Evolutionary conservation across 2,888 invertebrate genomes (phyloP), one percentile per base, ranked within the genome.

Genomic region (Dynastes hyllus): DNA sequence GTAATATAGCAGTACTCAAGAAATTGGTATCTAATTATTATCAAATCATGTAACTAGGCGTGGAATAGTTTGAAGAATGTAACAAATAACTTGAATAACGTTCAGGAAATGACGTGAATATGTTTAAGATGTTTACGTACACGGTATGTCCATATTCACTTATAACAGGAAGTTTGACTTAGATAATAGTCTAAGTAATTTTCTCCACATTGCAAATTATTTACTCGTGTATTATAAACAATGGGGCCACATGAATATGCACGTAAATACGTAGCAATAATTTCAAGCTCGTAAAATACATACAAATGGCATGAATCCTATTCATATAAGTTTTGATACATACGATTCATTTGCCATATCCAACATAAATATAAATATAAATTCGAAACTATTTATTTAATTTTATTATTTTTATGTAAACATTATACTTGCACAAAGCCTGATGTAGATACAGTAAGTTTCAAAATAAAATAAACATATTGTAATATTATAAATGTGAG

Each of bases 181-280:
- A 61, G 73, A 75, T 75, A 75, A 75, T 50, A 75, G 50, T 32
- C 63, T 45, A 27, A 75, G 61, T 75, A 75, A 75, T 61, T 61
- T 63, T 50, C 45, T 61, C 61, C 13, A 40, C 73, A 61, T 50
- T 75, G 73, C 73, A 61, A 75, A 75, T 69, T 61, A 75, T 61
- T 75, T 75, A 75, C 61, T 13, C 8, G 27, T 27, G 27, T 27
- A 61, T 45, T 61, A 37, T 37, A 27, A 69, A 69, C 69, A 69
- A 69, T 69, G 51, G 6, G 5, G 50, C 40, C 45, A n/a, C n/a
- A 66, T 37, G 66, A 40, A 40, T 66, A 66, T 66, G 45, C 37
- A 66, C 66, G 5, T 37, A 45, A 8, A 37, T 37, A 37, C 32
- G 32, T 5, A 66, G 16, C 4, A 66, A 66, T n/a, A 66, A 66